Evolutionary conservation across 2,797 vertebrate species (phyloP).

Genomic region (Mallotus villosus): DNA sequence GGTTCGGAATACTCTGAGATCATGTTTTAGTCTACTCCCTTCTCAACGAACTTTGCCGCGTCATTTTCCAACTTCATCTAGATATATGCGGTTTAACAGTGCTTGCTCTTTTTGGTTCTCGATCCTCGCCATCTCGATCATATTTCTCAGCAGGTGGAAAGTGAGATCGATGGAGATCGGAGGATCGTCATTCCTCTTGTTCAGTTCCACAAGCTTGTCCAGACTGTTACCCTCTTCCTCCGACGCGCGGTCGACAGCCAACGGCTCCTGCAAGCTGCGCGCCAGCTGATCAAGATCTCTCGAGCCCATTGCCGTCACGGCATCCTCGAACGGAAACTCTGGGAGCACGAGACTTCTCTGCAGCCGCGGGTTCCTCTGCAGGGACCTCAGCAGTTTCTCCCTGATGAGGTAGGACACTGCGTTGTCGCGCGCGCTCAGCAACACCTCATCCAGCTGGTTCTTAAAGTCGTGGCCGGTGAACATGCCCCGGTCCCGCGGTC

Average conservation of each 20-base stretch:
- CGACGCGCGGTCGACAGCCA: slow-evolving; percentile 9
- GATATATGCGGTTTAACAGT: slow-evolving; percentile 84
- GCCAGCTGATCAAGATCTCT: slow-evolving; percentile 38
- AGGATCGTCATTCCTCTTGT: slow-evolving; percentile 80
- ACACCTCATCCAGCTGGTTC: slow-evolving; percentile 58
- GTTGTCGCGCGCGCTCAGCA: slow-evolving; percentile 61
- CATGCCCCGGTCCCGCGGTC: slow-evolving; percentile 61
- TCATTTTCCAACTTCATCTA: slow-evolving; percentile 91
- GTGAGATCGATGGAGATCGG: slow-evolving; percentile 93
- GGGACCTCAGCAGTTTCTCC: slow-evolving; percentile 59
- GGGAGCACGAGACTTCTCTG: slow-evolving; percentile 17
- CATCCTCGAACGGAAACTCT: slow-evolving; percentile 28
- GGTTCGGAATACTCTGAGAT: slow-evolving; percentile 34
- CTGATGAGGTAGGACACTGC: slow-evolving; percentile 59
- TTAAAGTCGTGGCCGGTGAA: slow-evolving; percentile 58
- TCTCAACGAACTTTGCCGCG: background rate
- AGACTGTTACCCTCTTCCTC: slow-evolving; percentile 40
- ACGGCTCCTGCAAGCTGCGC: slow-evolving; percentile 33
- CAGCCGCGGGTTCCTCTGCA: slow-evolving; percentile 44
- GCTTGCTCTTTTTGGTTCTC: slow-evolving; percentile 88
- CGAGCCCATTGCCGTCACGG: slow-evolving; percentile 43
- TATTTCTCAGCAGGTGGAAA: slow-evolving; percentile 91
- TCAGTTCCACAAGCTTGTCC: slow-evolving; percentile 51
- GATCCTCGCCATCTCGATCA: slow-evolving; percentile 86
- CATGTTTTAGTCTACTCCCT: slow-evolving; percentile 9